Conservation (phyloP, 2,888 invertebrate species). For the Rutpela maculata region DNA sequence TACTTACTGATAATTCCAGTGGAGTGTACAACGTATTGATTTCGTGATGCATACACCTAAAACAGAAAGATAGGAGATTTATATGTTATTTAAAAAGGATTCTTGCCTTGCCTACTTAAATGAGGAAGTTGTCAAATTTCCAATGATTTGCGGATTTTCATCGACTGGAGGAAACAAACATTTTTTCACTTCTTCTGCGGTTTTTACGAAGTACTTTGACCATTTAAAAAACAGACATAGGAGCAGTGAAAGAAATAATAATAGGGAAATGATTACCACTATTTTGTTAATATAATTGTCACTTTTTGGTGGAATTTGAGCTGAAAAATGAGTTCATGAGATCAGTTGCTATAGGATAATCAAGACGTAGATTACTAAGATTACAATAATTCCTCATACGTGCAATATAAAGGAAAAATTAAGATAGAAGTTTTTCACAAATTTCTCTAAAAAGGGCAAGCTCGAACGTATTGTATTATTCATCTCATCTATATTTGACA, state of each 20-base stretch:
- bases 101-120: slow-evolving; percentile 20
- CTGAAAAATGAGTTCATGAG: neutral
- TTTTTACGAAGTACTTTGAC: neutral
- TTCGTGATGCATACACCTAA: slow-evolving; percentile 37
- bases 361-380: too few species aligned
- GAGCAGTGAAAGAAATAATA: slow-evolving; percentile 8
- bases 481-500: too few species aligned
- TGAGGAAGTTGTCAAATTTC: neutral
- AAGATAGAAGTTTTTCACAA: too few species aligned
- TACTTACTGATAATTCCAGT: slow-evolving; percentile 42
- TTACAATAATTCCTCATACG: too few species aligned
- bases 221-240: slow-evolving; percentile 12
- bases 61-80: neutral
- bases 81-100: neutral
- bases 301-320: neutral
- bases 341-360: neutral
- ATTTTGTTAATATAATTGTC: slow-evolving; percentile 7
- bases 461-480: too few species aligned
- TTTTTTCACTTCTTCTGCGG: slow-evolving; percentile 14
- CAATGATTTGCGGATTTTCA: neutral
- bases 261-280: neutral
- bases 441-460: too few species aligned
- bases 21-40: slow-evolving; percentile 54
- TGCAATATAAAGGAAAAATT: too few species aligned
- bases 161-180: slow-evolving; percentile 17